Percentiles rank a stretch among this genome's conserved stretches.
These are phyloP conservation scores for Hypomecis punctinalis DNA, from an alignment of 2,888 invertebrate species.

Conservation along the genomic window DNA sequence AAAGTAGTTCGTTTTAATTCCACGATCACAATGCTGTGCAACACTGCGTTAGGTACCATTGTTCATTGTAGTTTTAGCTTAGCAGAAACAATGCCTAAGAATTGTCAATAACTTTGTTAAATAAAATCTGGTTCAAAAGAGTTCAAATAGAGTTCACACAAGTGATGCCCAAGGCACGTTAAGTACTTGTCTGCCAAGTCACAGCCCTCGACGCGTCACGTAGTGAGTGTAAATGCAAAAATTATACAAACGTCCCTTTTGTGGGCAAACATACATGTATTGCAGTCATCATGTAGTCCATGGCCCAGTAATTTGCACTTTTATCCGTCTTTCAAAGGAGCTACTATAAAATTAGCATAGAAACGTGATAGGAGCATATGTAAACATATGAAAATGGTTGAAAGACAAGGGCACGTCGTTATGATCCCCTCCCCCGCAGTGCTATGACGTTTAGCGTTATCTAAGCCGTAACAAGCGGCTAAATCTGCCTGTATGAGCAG, in stretches of 20 bases:
- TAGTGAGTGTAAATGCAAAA: constrained; percentile 58
- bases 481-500: constrained; percentile 15
- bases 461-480: constrained; percentile 31
- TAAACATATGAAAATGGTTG: constrained; percentile 49
- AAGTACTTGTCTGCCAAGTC: constrained; percentile 39
- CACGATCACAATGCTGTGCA: too few relatives aligned
- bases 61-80: too few relatives aligned
- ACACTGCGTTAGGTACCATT: too few relatives aligned
- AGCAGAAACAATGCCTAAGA: too few relatives aligned
- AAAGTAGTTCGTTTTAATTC: too few relatives aligned
- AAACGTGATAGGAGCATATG: constrained; percentile 61
- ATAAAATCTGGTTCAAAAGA: too few relatives aligned
- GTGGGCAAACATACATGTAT: constrained; percentile 60
- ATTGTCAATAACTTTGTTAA: too few relatives aligned
- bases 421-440: constrained; percentile 29
- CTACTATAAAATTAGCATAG: constrained; percentile 76
- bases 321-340: constrained; percentile 72
- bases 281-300: constrained; percentile 55
- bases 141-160: too few relatives aligned
- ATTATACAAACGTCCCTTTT: constrained; percentile 74
- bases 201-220: constrained; percentile 37
- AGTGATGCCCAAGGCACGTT: constrained; percentile 36
- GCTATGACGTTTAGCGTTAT: constrained; percentile 35
- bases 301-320: constrained; percentile 67
- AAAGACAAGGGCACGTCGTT: constrained; percentile 44